Evolutionary conservation across 2,888 invertebrate species (phyloP).

Genomic region (Yponomeuta plumbellus): DNA sequence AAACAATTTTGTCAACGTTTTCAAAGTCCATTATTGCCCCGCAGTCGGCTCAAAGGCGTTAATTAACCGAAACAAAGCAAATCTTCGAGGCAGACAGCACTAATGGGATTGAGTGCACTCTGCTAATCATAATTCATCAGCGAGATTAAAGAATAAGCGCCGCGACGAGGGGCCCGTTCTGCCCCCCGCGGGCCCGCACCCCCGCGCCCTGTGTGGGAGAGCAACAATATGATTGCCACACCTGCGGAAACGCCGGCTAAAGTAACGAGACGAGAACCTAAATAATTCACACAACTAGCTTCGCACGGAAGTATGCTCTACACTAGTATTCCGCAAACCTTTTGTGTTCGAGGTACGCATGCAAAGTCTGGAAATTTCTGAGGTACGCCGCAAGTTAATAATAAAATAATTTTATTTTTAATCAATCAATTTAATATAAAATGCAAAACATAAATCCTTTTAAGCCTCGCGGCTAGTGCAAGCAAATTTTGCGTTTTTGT

Average conservation of each 20-base stretch:
- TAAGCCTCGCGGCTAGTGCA: not conserved
- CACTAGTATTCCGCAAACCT: slow-evolving; percentile 18
- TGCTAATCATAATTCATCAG: slow-evolving; percentile 76
- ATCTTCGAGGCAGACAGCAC: slow-evolving; percentile 53
- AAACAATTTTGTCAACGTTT: slow-evolving; percentile 7
- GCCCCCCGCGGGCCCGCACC: slow-evolving; percentile 20
- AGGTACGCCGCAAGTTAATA: not conserved
- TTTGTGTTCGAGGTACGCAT: no score
- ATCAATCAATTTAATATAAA: not conserved
- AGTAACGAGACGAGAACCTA: slow-evolving; percentile 72
- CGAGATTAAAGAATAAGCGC: slow-evolving; percentile 73
- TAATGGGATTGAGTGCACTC: slow-evolving; percentile 74
- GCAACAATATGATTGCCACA: slow-evolving; percentile 74
- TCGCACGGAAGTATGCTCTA: slow-evolving; percentile 46
- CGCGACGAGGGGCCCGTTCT: slow-evolving; percentile 42
- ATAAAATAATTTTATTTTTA: not conserved
- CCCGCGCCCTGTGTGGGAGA: slow-evolving; percentile 39
- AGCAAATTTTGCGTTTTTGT: not conserved
- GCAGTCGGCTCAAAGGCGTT: slow-evolving; percentile 9
- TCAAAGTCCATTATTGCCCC: slow-evolving; percentile 8
- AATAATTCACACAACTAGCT: slow-evolving; percentile 66
- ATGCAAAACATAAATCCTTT: not conserved
- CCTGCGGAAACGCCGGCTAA: slow-evolving; percentile 70
- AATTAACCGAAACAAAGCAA: slow-evolving; percentile 35
- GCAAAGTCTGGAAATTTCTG: no score